Evolutionary conservation across 2,113 vertebrate genomes (phyloP), one percentile per base, ranked within the genome.

Genomic region (Ptychochromis oligacanthus): DNA sequence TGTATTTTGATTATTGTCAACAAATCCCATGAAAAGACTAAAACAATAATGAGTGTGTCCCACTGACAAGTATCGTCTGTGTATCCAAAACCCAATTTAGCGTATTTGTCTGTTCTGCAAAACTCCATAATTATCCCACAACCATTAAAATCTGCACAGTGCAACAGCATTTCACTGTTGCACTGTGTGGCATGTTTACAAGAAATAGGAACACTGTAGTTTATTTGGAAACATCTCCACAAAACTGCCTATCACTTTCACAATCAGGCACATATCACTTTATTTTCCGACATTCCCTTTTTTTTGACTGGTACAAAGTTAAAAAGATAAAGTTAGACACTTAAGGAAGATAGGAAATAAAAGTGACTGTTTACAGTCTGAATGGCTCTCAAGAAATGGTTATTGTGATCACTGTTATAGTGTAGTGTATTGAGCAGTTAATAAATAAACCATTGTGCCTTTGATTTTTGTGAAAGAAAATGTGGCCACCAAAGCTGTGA

Each of bases 1-100:
- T 72, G 65, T 31, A 31, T 52, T 72, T 72, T 72, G 65, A 52
- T 72, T 72, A 72, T 52, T 52, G 65, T 52, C 65, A 72, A 11
- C 17, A 72, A 72, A 72, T 31, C 26, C 26, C 1, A 72, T 0
- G 26, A 72, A 72, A 72, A 52, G 1, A 72, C 46, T 52, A 31
- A 72, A 52, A 70, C 43, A 52, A 72, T 52, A 72, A 72, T 5
- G 43, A 49, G 4, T 52, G 65, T 72, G 52, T 52, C 28, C 24
- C 43, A 31, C 24, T 31, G 24, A 52, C 65, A 72, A 72, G 65
- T 52, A 8, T 52, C 52, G 26, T 31, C 65, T 72, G 43, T n/a
- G 46, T 72, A 52, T 72, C 65, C 43, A 72, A 72, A 52, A 52
- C 65, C 10, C 17, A 31, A 52, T 72, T 72, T 52, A 52, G 65